Conservation (phyloP, 2,797 vertebrate genomes). For the Eurystomus glaucurus region DNA sequence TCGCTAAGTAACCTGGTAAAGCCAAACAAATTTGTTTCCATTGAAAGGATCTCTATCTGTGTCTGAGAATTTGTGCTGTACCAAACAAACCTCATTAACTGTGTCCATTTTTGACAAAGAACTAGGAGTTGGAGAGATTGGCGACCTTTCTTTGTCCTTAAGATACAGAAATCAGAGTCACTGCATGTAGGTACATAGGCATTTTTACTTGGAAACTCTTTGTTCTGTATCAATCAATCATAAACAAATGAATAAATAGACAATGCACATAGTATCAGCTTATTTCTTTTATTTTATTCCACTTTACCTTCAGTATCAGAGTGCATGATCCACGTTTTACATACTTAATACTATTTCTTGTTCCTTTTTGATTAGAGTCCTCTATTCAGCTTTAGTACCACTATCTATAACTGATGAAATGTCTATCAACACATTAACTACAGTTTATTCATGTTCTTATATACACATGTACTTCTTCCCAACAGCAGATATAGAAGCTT, state of each 20-base stretch:
- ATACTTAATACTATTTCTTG: slow-evolving; percentile 16
- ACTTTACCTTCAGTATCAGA: slow-evolving; percentile 23
- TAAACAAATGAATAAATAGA: slow-evolving; percentile 45
- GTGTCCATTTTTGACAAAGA: slow-evolving; percentile 91
- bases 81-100: slow-evolving; percentile 99
- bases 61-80: slow-evolving; percentile 94
- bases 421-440: not conserved
- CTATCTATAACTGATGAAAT: slow-evolving; percentile 27
- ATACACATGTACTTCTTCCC: not conserved
- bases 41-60: slow-evolving; percentile 99
- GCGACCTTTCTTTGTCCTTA: slow-evolving; percentile 90
- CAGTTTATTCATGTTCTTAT: not conserved
- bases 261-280: not conserved
- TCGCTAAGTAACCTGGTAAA: slow-evolving; percentile 98
- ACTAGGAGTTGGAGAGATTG: slow-evolving; percentile 84
- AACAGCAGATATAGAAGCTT: not conserved
- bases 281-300: slow-evolving; percentile 44
- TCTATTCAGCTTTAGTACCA: slow-evolving; percentile 12
- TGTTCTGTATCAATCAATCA: slow-evolving; percentile 38
- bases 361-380: not conserved
- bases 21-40: slow-evolving; percentile 99
- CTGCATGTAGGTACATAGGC: slow-evolving; percentile 68
- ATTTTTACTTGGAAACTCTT: slow-evolving; percentile 69
- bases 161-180: slow-evolving; percentile 79
- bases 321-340: not conserved